Evolutionary conservation across 2,797 vertebrate species (phyloP), one percentile per base, ranked within the genome.

Genomic region (Graptemys geographica): DNA sequence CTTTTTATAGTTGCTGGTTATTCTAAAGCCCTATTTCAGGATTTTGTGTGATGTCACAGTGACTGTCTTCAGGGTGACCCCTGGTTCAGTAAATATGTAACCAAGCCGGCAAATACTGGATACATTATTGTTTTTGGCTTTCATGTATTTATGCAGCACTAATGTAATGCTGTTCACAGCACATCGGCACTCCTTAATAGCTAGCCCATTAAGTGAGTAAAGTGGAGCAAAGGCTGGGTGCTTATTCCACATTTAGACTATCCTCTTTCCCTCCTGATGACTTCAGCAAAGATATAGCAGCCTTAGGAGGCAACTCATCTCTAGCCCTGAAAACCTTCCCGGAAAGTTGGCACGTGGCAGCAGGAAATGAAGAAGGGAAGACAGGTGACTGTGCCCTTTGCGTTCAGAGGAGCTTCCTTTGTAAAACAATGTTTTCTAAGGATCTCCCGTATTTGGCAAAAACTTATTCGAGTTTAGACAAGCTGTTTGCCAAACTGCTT

Each of bases 261-360:
- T 97, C 80, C 37, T 86, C 94, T 94, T 96, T 86, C 87, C 90
- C 84, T 90, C 80, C 93, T 86, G 94, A 92, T 96, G 94, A 89
- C 97, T 89, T 96, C 90, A 94, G 94, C 89, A 62, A 47, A 91
- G 94, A 90, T 92, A 56, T 79, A 96, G 90, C 93, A 88, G 83
- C 78, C 78, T 95, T 79, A 93, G 94, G 94, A 96, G 94, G 87
- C 93, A 96, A 84, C 93, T 94, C 92, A 83, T 96, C 94, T 96
- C 94, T 96, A 74, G 90, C 69, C 21, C 37, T 72, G 69, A 95
- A 95, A 89, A 89, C 79, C 87, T 92, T 80, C 5, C 59, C 62
- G 80, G 62, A 81, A 86, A 96, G 69, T 41, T 72, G 37, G 69
- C 37, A 72, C 1, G n/a, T 72, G 65, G 15, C 33, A 23, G 8